A percentile compares a stretch with the other conserved stretches of the same genome.
Evolutionary conservation across 2,113 vertebrate genomes (phyloP).

Genomic region (Cebidichthys violaceus): DNA sequence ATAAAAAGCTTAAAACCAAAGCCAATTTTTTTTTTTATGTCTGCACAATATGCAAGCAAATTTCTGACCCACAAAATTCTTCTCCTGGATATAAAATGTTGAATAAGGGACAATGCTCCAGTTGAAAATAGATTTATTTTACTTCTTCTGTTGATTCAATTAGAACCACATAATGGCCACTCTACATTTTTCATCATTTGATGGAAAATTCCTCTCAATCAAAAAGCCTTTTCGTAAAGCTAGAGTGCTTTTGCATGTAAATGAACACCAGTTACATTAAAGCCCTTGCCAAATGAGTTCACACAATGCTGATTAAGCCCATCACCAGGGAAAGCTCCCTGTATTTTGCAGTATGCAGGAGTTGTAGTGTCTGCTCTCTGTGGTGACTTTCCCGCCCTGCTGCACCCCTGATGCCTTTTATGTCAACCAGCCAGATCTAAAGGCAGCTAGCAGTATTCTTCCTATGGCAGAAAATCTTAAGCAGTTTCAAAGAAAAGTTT

Average conservation of each 20-base stretch:
- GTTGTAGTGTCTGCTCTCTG: background rate
- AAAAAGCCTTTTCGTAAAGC: conserved; percentile 25
- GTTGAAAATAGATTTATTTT: conserved; percentile 62
- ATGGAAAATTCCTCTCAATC: conserved; percentile 68
- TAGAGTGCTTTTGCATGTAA: background rate
- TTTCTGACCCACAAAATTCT: conserved; percentile 58
- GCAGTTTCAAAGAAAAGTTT: background rate
- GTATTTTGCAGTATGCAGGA: background rate
- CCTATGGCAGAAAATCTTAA: background rate
- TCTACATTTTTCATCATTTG: conserved; percentile 57
- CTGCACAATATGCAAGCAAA: conserved; percentile 41
- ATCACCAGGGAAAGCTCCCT: background rate
- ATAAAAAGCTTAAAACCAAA: conserved; percentile 29
- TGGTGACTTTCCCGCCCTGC: background rate
- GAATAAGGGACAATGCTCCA: conserved; percentile 63
- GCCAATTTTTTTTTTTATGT: conserved; percentile 28
- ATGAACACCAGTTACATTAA: background rate
- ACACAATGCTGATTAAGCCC: background rate
- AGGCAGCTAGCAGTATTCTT: background rate
- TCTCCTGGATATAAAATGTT: conserved; percentile 60
- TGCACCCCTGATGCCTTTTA: background rate
- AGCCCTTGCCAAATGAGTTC: background rate
- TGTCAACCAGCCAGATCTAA: background rate
- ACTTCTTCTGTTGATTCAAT: conserved; percentile 67
- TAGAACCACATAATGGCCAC: conserved; percentile 58